Percentiles rank a stretch among this genome's conserved stretches.
These are phyloP conservation scores for Rotaria sp. DNA, from an alignment of 2,888 invertebrate genomes.

Conservation along the genomic window DNA sequence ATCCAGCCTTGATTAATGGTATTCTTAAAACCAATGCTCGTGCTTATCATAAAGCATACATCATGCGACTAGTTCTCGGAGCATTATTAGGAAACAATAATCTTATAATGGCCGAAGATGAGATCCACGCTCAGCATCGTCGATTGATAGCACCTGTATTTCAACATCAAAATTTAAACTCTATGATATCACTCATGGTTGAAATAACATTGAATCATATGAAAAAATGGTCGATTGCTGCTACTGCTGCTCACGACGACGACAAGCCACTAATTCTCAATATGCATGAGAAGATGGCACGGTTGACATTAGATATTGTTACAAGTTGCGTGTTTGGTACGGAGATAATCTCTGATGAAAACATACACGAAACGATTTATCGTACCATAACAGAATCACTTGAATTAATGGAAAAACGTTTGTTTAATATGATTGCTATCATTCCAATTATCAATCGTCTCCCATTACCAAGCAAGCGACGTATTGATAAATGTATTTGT, in stretches of 20 bases:
- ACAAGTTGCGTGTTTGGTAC: background rate
- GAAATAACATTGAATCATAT: background rate
- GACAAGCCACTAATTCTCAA: too few species aligned
- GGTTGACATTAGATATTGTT: background rate
- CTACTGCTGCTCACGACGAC: too few species aligned
- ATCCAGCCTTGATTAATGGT: background rate
- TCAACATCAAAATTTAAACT: conserved; percentile 1
- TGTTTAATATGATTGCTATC: background rate
- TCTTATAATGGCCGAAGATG: background rate
- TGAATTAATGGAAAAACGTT: background rate
- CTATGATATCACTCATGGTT: background rate
- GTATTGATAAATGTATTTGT: background rate
- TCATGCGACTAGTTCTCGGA: background rate
- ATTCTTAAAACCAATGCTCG: background rate
- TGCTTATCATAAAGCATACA: background rate
- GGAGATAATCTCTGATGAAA: background rate
- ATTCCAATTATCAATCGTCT: background rate
- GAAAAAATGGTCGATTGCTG: background rate
- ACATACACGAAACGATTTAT: background rate
- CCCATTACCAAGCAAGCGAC: background rate
- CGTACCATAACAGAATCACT: background rate
- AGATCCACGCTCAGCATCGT: background rate
- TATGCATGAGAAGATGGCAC: background rate
- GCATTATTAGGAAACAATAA: background rate
- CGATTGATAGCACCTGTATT: background rate